Percentiles rank a stretch among this genome's conserved stretches.
Conservation (phyloP, 2,888 invertebrate species). For the Lamellibrachia columna region DNA sequence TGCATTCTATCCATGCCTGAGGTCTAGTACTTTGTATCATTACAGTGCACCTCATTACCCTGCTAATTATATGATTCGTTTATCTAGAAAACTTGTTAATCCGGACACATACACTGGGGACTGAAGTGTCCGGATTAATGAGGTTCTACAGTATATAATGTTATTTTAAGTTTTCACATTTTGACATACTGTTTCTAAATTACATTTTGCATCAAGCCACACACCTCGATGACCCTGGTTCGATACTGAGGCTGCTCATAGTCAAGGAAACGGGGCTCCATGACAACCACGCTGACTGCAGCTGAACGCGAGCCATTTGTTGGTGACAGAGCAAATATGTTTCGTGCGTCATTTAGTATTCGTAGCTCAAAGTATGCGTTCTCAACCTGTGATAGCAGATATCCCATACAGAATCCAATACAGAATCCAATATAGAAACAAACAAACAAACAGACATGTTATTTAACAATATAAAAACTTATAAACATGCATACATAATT, state of each 20-base stretch:
- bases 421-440: too few species aligned
- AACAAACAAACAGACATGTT: neutral
- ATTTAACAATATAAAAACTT: neutral
- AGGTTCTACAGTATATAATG: neutral
- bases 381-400: neutral
- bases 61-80: neutral
- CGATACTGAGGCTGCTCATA: constrained; percentile 17
- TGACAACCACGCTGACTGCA: neutral
- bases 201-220: neutral
- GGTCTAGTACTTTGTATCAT: neutral
- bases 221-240: neutral
- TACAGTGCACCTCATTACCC: neutral
- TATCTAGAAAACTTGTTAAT: too few species aligned
- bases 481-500: neutral
- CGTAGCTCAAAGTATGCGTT: neutral
- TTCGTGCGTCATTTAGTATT: neutral
- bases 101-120: too few species aligned
- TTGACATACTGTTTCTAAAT: neutral
- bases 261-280: constrained; percentile 17
- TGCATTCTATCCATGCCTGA: neutral
- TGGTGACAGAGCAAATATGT: constrained; percentile 9
- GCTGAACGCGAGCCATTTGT: neutral
- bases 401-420: too few species aligned
- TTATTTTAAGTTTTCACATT: neutral
- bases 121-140: too few species aligned